A percentile compares a stretch with the other conserved stretches of the same genome.
phyloP scores from a whole-genome alignment of 30 jellyfish, hydroid and myxozoan genomes.

The Cassiopea andromeda region DNA sequence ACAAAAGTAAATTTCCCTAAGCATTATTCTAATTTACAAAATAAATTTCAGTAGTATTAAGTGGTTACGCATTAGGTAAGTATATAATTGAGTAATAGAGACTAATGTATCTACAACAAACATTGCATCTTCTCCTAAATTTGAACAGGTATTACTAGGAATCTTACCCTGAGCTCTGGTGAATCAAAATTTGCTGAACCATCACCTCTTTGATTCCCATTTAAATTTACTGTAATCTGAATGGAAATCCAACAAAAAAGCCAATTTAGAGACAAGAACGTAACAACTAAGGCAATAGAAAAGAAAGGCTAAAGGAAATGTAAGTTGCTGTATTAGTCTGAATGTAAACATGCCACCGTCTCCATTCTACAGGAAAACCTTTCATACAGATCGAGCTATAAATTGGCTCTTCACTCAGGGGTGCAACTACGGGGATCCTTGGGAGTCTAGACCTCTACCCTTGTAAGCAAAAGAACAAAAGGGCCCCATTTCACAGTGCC shows the following conservation, averaged over 20 bases:
- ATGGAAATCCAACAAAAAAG: conserved; percentile 14
- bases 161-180: conserved; percentile 73
- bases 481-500: no score
- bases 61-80: no score
- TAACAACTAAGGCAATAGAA: not conserved
- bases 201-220: conserved; percentile 97
- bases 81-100: not conserved
- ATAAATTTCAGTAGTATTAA: no score
- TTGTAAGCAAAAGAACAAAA: no score
- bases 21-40: no score
- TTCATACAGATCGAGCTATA: no score
- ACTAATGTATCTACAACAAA: not conserved
- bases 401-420: no score
- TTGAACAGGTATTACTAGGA: not conserved
- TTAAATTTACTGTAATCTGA: conserved; percentile 77
- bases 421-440: no score
- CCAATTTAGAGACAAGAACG: not conserved
- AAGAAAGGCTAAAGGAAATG: not conserved
- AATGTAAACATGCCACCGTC: no score
- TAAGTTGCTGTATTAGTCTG: not conserved
- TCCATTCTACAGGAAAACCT: no score
- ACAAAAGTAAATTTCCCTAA: no score
- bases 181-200: conserved; percentile 91
- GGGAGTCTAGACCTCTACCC: no score
- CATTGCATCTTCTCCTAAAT: not conserved